Evolutionary conservation across 2,113 vertebrate species (phyloP).

Genomic region (Acrocephalus kingi): DNA sequence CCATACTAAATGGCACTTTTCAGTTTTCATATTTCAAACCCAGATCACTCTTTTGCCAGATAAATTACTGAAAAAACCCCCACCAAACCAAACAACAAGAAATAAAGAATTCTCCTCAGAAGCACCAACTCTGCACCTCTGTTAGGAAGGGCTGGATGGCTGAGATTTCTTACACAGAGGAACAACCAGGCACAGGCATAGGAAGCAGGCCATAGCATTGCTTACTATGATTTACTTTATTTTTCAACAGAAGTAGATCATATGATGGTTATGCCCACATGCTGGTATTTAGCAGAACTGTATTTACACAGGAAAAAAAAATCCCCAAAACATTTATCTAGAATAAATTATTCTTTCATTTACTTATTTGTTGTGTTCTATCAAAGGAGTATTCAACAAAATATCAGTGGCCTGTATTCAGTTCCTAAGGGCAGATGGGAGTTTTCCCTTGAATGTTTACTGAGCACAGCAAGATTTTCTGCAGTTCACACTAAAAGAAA

Average conservation of each 20-base stretch:
- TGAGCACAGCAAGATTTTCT: background rate
- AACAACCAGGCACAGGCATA: background rate
- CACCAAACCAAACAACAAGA: background rate
- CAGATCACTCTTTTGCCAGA: background rate
- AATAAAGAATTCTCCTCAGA: background rate
- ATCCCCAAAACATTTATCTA: background rate
- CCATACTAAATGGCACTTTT: background rate
- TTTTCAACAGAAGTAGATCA: background rate
- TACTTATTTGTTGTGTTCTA: background rate
- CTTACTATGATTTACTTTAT: background rate
- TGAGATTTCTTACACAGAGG: background rate
- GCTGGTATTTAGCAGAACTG: background rate
- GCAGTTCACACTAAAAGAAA: background rate
- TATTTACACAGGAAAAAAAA: background rate
- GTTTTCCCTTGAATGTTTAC: background rate
- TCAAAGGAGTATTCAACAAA: background rate
- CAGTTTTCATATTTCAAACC: background rate
- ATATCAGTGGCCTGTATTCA: background rate
- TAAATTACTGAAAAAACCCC: background rate
- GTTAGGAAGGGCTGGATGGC: background rate
- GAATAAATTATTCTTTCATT: background rate
- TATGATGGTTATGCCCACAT: background rate
- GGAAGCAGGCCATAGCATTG: background rate
- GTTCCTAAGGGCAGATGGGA: background rate
- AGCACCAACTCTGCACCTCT: background rate